phyloP scores from a whole-genome alignment of 30 jellyfish, hydroid and myxozoan species.

The Pelagia noctiluca region DNA sequence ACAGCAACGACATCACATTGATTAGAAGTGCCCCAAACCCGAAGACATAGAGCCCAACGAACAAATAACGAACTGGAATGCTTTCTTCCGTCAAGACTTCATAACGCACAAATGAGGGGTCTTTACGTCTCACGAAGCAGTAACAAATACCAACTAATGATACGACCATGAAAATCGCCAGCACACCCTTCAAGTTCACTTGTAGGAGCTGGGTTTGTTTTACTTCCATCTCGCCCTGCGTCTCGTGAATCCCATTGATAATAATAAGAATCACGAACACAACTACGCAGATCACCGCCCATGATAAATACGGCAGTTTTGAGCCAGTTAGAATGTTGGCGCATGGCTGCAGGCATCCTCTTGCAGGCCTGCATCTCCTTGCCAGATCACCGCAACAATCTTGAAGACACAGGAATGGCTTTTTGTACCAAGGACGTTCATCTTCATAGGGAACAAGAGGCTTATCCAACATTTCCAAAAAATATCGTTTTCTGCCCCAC shows the following conservation, averaged over 20 bases:
- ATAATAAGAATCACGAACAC: background rate
- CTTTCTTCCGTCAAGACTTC: background rate
- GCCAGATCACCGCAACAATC: background rate
- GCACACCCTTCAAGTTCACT: background rate
- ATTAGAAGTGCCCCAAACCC: background rate
- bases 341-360: background rate
- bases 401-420: too few relatives aligned
- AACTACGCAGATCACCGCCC: background rate
- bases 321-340: background rate
- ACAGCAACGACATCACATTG: background rate
- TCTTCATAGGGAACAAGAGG: background rate
- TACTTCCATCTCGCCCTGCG: background rate
- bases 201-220: background rate
- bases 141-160: background rate
- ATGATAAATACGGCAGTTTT: background rate
- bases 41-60: constrained; percentile 6
- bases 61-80: background rate
- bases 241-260: background rate
- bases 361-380: background rate
- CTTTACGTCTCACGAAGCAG: background rate
- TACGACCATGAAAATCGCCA: background rate
- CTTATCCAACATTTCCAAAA: too few relatives aligned
- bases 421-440: background rate
- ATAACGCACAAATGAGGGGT: background rate
- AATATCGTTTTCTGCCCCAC: too few relatives aligned